Evolutionary conservation across 2,797 vertebrate genomes (phyloP).

Genomic region (Allenopithecus nigroviridis): DNA sequence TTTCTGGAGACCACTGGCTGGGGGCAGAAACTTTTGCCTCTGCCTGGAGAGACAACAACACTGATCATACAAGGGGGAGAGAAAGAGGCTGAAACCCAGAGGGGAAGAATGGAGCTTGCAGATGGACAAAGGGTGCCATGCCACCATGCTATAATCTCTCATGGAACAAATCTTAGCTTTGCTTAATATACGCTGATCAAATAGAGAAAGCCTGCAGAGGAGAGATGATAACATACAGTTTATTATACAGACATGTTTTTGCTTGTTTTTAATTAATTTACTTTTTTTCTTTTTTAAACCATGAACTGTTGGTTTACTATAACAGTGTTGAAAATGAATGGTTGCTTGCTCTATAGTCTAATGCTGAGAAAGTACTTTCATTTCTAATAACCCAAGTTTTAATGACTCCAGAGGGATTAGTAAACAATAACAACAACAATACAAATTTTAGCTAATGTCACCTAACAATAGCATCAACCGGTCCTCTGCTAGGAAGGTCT

Average conservation of each 20-base stretch:
- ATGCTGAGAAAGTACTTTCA: not conserved
- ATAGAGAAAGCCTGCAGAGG: not conserved
- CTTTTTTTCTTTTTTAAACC: not conserved
- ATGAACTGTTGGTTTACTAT: slow-evolving; percentile 28
- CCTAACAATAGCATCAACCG: not conserved
- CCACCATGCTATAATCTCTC: not conserved
- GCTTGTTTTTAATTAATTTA: slow-evolving; percentile 21
- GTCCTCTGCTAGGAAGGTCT: not conserved
- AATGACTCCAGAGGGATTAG: slow-evolving; percentile 11
- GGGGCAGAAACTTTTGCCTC: not conserved
- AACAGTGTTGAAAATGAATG: slow-evolving; percentile 5
- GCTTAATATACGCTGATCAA: slow-evolving; percentile 37
- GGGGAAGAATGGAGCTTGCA: not conserved
- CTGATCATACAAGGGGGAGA: not conserved
- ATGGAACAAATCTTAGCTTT: not conserved
- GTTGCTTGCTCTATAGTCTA: not conserved
- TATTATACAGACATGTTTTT: not conserved
- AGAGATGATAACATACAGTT: not conserved
- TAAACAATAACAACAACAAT: not conserved
- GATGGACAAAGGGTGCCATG: not conserved
- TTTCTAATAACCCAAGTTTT: slow-evolving; percentile 48
- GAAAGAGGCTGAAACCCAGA: not conserved
- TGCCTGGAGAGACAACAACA: not conserved
- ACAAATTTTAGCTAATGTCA: not conserved
- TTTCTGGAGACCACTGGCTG: not conserved